These are phyloP conservation scores for Chionomys nivalis DNA, from an alignment of 2,113 vertebrate species.

Conservation along the genomic window DNA sequence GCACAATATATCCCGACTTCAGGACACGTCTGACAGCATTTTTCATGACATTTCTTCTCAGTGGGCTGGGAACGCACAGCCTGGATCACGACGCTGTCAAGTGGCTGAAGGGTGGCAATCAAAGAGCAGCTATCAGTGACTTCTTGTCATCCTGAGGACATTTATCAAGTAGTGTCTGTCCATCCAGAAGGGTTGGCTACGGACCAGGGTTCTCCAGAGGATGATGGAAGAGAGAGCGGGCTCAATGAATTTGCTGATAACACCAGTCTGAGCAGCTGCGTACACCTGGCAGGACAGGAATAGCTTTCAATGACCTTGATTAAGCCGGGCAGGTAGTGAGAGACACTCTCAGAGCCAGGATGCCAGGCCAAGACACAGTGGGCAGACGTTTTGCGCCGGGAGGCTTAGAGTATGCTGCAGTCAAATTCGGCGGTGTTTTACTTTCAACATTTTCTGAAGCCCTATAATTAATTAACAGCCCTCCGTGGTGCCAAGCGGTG, in stretches of 20 bases:
- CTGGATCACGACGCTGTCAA: conserved; percentile 63
- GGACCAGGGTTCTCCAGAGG: conserved; percentile 28
- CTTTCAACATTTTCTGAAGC: conserved; percentile 39
- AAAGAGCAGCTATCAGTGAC: conserved; percentile 68
- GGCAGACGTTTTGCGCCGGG: conserved; percentile 1
- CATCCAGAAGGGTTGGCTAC: conserved; percentile 14
- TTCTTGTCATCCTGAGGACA: conserved; percentile 56
- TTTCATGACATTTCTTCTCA: conserved; percentile 63
- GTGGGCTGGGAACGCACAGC: conserved; percentile 53
- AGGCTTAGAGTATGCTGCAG: not conserved
- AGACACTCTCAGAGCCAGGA: not conserved
- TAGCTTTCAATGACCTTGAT: conserved; percentile 64
- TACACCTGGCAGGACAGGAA: conserved; percentile 41
- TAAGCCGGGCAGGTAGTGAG: not conserved
- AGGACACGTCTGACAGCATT: conserved; percentile 50
- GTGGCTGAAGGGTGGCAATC: conserved; percentile 68
- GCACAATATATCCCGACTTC: conserved; percentile 53
- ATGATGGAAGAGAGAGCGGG: conserved; percentile 55
- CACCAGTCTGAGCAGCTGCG: conserved; percentile 52
- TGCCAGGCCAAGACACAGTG: conserved; percentile 23
- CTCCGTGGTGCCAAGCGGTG: not conserved
- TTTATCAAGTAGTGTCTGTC: conserved; percentile 72
- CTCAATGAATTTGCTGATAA: conserved; percentile 69
- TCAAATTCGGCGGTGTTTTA: not conserved
- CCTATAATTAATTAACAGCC: conserved; percentile 48